Conservation (phyloP, 2,888 invertebrate species). For the Rapana venosa region DNA sequence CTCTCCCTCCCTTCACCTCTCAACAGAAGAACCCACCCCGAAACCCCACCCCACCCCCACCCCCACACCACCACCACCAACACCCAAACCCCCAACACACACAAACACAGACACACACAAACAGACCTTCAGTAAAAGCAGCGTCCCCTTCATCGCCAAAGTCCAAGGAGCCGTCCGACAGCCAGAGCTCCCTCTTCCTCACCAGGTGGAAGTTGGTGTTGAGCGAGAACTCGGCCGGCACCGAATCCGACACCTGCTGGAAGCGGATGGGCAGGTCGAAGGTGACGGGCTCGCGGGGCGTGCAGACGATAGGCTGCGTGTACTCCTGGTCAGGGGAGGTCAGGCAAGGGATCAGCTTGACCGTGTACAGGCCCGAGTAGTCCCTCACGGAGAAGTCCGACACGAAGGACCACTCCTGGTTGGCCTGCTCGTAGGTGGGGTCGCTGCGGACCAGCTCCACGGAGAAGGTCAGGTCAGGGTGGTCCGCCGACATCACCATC, state of each 20-base stretch:
- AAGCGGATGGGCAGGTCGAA: constrained; percentile 77
- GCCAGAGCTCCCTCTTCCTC: constrained; percentile 73
- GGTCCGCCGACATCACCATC: constrained; percentile 70
- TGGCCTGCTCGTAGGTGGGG: constrained; percentile 74
- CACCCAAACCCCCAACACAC: too few relatives aligned
- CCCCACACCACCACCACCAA: too few relatives aligned
- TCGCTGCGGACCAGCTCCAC: constrained; percentile 71
- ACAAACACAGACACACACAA: too few relatives aligned
- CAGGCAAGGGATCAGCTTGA: constrained; percentile 76
- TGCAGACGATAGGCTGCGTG: constrained; percentile 68
- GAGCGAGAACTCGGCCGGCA: constrained; percentile 75
- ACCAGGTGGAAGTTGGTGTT: constrained; percentile 75
- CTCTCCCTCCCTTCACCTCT: too few relatives aligned
- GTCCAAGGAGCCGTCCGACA: constrained; percentile 66
- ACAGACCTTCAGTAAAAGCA: constrained; percentile 73
- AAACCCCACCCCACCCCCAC: too few relatives aligned
- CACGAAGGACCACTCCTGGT: constrained; percentile 76
- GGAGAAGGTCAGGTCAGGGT: constrained; percentile 73
- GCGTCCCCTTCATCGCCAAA: constrained; percentile 67
- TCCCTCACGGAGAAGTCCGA: constrained; percentile 77
- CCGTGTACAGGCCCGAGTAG: constrained; percentile 75
- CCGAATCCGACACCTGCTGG: constrained; percentile 78
- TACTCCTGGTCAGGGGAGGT: constrained; percentile 67
- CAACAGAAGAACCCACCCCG: too few relatives aligned
- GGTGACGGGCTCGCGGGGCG: constrained; percentile 70